A percentile compares a stretch with the other conserved stretches of the same genome.
These are phyloP conservation scores for Physella acuta DNA, from an alignment of 1,140 invertebrate genomes.

Conservation along the genomic window DNA sequence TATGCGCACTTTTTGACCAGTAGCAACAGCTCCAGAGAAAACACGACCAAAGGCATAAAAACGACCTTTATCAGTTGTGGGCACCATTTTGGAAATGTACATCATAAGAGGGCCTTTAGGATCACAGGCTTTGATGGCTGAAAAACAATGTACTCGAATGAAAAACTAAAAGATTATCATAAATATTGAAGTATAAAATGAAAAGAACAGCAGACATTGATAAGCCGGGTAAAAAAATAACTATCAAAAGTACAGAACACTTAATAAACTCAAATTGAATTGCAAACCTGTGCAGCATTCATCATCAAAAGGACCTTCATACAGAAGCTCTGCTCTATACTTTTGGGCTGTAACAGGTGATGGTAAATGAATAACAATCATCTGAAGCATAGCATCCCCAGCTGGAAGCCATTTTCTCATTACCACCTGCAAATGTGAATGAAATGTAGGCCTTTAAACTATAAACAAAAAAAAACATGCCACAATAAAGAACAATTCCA, in stretches of 20 bases:
- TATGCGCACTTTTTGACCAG: slow-evolving; percentile 80
- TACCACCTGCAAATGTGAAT: slow-evolving; percentile 66
- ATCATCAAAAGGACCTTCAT: slow-evolving; percentile 89
- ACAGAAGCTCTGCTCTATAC: slow-evolving; percentile 96
- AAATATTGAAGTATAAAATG: no score
- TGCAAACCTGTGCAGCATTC: slow-evolving; percentile 85
- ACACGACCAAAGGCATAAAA: slow-evolving; percentile 99
- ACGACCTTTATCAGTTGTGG: slow-evolving; percentile 97
- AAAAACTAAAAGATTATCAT: no score
- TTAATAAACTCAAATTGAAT: neutral
- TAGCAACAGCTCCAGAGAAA: slow-evolving; percentile 92
- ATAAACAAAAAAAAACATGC: neutral
- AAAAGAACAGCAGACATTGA: no score
- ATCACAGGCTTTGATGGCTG: slow-evolving; percentile 81
- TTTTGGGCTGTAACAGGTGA: slow-evolving; percentile 98
- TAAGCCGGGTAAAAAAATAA: slow-evolving; percentile 7
- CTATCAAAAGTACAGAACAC: no score
- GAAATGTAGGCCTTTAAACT: neutral
- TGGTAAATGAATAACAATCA: slow-evolving; percentile 99
- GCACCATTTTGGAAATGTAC: slow-evolving; percentile 99
- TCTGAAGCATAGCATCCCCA: slow-evolving; percentile 98
- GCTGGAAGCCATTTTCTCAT: slow-evolving; percentile 99
- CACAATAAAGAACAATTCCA: neutral
- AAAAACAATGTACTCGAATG: no score
- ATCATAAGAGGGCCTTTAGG: slow-evolving; percentile 97